Base-by-base conservation (phyloP, 2,888 invertebrate species). In the Oegoconia quadripuncta region DNA sequence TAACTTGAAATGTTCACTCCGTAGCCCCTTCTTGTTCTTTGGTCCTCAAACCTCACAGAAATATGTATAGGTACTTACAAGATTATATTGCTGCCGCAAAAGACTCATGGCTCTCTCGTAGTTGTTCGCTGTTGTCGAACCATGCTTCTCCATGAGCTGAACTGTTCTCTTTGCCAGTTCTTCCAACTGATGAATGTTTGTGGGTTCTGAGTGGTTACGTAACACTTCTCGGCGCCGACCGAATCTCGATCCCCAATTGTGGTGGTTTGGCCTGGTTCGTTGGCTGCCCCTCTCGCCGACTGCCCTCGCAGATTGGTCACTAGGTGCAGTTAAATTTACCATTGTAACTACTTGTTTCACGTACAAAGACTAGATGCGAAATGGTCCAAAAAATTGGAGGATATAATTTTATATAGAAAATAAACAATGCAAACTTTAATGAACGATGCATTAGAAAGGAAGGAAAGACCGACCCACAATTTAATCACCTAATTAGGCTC, bases 11-110 rank as follows among this genome's bases (percentile, higher is more conserved):
- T n/a, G n/a, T n/a, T n/a, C n/a, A n/a, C n/a, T n/a, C n/a, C n/a
- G n/a, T n/a, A n/a, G n/a, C n/a, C n/a, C n/a, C n/a, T n/a, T n/a
- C n/a, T n/a, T n/a, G n/a, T n/a, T n/a, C n/a, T n/a, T n/a, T n/a
- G n/a, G n/a, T n/a, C n/a, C n/a, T n/a, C n/a, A n/a, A n/a, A n/a
- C n/a, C n/a, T n/a, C n/a, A n/a, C n/a, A n/a, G n/a, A n/a, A n/a
- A n/a, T n/a, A n/a, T n/a, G n/a, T n/a, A n/a, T n/a, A n/a, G n/a
- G n/a, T n/a, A 46, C 49, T 64, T 50, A 74, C 73, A 41, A 74
- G 50, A 45, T 74, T 75, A 36, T 74, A 67, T 43, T 75, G 69
- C 12, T 48, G 39, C 26, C 78, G 52, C 23, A 76, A 41, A n/a
- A 74, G 50, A 34, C 69, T 71, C 70, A 76, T 73, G 0, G 60